A percentile compares a stretch with the other conserved stretches of the same genome.
These are phyloP conservation scores for Catonia carolina DNA, from an alignment of 2,888 invertebrate species.

Conservation along the genomic window DNA sequence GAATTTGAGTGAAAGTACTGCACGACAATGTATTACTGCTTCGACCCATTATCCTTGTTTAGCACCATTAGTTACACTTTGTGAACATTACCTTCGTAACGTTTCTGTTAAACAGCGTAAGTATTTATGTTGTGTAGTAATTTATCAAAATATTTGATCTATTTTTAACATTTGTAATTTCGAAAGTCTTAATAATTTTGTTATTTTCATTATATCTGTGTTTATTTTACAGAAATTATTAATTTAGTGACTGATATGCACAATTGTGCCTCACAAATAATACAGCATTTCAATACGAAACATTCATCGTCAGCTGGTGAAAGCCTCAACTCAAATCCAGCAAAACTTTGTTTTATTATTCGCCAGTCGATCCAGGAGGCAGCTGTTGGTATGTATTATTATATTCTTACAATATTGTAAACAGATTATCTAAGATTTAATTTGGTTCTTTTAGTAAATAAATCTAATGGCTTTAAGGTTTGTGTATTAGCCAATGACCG, in stretches of 20 bases:
- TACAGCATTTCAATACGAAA: slow-evolving; percentile 49
- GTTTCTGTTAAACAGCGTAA: slow-evolving; percentile 58
- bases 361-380: slow-evolving; percentile 56
- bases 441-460: no score
- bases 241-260: slow-evolving; percentile 58
- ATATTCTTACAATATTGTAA: neutral
- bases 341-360: slow-evolving; percentile 53
- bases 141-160: no score
- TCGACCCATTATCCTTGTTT: slow-evolving; percentile 51
- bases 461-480: no score
- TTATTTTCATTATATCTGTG: no score
- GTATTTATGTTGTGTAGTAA: slow-evolving; percentile 35
- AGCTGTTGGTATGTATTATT: slow-evolving; percentile 48
- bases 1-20: slow-evolving; percentile 52
- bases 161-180: no score
- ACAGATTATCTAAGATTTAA: no score
- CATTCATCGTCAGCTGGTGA: slow-evolving; percentile 40
- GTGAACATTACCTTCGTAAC: slow-evolving; percentile 55
- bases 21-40: slow-evolving; percentile 49
- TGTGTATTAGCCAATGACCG: no score
- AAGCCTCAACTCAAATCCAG: slow-evolving; percentile 48
- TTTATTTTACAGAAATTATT: slow-evolving; percentile 50
- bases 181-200: no score
- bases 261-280: slow-evolving; percentile 52
- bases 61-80: slow-evolving; percentile 49